Base-by-base conservation (phyloP, 1,140 invertebrate genomes). In the Platorchestia sp. region DNA sequence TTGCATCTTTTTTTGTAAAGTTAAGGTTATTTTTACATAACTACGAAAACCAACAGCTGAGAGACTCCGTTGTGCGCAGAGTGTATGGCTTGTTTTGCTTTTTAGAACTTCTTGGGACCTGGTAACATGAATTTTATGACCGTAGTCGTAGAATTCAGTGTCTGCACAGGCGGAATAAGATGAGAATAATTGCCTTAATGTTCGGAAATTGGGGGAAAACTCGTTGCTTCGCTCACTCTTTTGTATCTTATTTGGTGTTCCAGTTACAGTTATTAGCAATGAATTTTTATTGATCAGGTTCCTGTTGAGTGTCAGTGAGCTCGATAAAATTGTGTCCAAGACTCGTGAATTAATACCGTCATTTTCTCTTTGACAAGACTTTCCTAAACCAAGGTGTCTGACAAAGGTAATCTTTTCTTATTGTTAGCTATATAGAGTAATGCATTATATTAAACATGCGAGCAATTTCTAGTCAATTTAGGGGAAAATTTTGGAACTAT, bases 341-440 rank as follows among this genome's bases (percentile, higher is more conserved):
- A 75, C 27, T 36, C 59, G 59, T 75, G 59, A 93, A 93, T 93
- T 93, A 93, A 93, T 93, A n/a, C 91, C 44, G 91, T 95, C 95
- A 95, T 96, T 96, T 96, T 96, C 96, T 95, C 96, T 95, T 96
- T 96, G 95, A 95, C 96, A 96, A 96, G 96, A 95, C 95, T 96
- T 95, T 95, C 96, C 96, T 96, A 96, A 96, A 95, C 96, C 95
- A 96, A 95, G 95, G 96, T 96, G 95, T 95, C 59, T 95, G 95
- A 95, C 95, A 96, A 96, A 95, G 96, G 95, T 95, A 96, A 96
- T 93, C 96, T 47, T 45, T 93, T 44, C 40, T 91, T 14, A 45
- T 45, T 93, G 91, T 93, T 93, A 93, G 45, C 45, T 40, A 42
- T 89, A 44, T 89, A 41, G n/a, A 89, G 87, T 89, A 44, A 89